Conservation (phyloP, 64 coral and sea anemone species). For the Montipora cactus region DNA sequence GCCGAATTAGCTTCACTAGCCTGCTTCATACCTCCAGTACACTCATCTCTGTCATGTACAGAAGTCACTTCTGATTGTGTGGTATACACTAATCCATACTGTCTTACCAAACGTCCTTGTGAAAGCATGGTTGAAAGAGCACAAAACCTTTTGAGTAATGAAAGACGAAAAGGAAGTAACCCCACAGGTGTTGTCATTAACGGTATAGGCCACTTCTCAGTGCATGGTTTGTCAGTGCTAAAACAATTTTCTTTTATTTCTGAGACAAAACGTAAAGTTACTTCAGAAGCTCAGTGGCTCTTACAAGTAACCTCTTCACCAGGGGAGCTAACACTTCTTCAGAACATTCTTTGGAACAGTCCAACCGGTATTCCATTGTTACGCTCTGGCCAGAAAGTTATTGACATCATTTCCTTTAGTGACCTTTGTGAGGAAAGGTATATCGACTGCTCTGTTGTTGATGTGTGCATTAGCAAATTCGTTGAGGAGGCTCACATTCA, state of each 20-base stretch:
- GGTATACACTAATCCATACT: no score
- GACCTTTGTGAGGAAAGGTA: conserved; percentile 62
- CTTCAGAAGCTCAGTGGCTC: conserved; percentile 51
- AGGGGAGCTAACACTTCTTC: conserved; percentile 23
- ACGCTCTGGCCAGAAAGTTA: background rate
- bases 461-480: conserved; percentile 63
- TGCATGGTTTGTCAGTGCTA: conserved; percentile 4
- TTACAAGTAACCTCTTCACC: background rate
- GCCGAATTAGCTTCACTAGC: background rate
- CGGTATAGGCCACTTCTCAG: background rate
- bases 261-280: conserved; percentile 42
- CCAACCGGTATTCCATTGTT: conserved; percentile 21
- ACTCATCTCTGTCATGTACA: background rate
- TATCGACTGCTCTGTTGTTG: conserved; percentile 64
- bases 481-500: conserved; percentile 33
- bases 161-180: no score
- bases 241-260: conserved; percentile 34
- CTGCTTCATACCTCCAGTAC: background rate
- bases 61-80: no score
- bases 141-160: no score
- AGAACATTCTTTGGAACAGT: conserved; percentile 38
- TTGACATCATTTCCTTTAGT: conserved; percentile 56
- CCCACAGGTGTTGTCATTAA: no score
- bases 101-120: no score
- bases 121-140: no score